Conservation (phyloP, 1,140 invertebrate species). For the Andrena cerasifolii region DNA sequence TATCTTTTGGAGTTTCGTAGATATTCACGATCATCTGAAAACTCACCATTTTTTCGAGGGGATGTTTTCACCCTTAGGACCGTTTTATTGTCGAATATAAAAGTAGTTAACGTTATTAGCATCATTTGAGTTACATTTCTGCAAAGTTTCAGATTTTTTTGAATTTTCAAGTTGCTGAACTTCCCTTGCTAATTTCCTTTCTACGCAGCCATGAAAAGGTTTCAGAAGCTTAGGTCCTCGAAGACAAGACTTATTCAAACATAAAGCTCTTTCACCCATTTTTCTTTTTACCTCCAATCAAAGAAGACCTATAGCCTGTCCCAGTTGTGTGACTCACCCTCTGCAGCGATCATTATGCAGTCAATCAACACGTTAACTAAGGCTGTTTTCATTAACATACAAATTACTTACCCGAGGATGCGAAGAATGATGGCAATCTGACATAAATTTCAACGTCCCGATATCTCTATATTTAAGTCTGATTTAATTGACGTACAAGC, state of each 20-base stretch:
- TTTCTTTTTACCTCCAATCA: not conserved
- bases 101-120: no score
- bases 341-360: constrained; percentile 1
- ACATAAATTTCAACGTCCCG: constrained; percentile 12
- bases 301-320: not conserved
- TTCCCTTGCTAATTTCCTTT: no score
- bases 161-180: no score
- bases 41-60: no score
- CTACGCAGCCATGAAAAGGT: no score
- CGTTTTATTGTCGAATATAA: no score
- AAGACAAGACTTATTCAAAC: not conserved
- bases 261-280: constrained; percentile 1
- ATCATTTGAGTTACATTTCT: no score
- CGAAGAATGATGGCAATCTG: constrained; percentile 13
- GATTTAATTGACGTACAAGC: not conserved
- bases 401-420: constrained; percentile 13
- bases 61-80: no score
- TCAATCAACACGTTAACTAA: constrained; percentile 28
- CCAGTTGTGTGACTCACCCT: constrained; percentile 28
- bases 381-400: constrained; percentile 45
- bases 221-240: not conserved
- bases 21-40: no score
- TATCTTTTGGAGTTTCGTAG: no score
- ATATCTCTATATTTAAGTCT: not conserved
- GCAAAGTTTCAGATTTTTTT: no score